Evolutionary conservation across 2,888 invertebrate species (phyloP), one percentile per base, ranked within the genome.

Genomic region (Andrena flavipes): DNA sequence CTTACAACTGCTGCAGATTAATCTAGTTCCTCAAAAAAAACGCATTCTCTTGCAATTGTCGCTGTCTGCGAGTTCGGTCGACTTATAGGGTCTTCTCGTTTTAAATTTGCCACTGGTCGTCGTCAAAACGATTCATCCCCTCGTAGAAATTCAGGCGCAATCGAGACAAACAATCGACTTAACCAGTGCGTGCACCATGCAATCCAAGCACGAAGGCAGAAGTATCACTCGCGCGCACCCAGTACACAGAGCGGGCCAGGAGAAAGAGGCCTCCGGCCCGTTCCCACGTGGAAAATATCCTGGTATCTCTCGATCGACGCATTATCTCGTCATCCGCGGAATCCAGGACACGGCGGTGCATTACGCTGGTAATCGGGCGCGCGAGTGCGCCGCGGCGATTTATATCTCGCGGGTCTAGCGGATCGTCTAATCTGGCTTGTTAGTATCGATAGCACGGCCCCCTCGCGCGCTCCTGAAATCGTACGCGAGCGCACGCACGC

Each of bases 371-470:
- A 70, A 80, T 80, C 60, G 80, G 71, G 70, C 76, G 56, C 59
- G 63, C 48, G 68, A 49, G 33, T 26, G 20, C 62, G 26, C 13
- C 29, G 26, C 48, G 49, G 26, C 33, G 79, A 84, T 84, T 78
- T 71, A 64, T 83, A 83, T 83, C 80, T 65, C 60, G 51, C 54
- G 62, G 65, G 80, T 88, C 85, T 82, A 85, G 82, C 88, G 87
- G 85, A 79, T 78, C 59, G 70, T 82, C 87, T 84, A 84, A 87
- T 88, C 85, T 65, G 20, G 67, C 78, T 87, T 76, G 80, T 86
- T 86, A 80, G 82, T 85, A 88, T 87, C 81, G 83, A 82, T 77
- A 80, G 71, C 88, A 87, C 81, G 80, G 42, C 33, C 63, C 69
- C 54, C 67, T 84, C 68, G 42, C 42, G 42, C 16, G 16, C 16